Conservation (phyloP, 2,888 invertebrate species). For the Auanema sp. region DNA sequence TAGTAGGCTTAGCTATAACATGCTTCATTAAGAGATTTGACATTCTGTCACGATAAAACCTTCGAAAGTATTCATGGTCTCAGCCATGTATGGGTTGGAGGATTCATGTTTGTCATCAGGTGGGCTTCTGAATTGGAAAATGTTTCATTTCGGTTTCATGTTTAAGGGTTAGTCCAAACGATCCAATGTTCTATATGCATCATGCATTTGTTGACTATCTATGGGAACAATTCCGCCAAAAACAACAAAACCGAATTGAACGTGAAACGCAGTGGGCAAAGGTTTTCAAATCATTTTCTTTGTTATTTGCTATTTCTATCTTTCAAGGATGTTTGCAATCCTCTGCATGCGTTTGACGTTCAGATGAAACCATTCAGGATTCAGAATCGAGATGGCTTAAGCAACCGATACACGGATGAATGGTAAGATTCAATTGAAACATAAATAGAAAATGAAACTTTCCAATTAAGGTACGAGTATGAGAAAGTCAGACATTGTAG, state of each 20-base stretch:
- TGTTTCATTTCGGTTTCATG: neutral
- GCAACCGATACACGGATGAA: conserved; percentile 60
- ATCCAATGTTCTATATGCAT: conserved; percentile 61
- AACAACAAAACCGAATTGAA: conserved; percentile 53
- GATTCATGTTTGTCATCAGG: conserved; percentile 64
- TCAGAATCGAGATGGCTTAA: conserved; percentile 57
- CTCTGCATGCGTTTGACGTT: conserved; percentile 49
- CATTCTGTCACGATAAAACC: conserved; percentile 62
- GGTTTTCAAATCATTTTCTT: neutral
- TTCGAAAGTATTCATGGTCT: conserved; percentile 62
- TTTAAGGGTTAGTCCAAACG: conserved; percentile 47
- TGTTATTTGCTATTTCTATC: neutral
- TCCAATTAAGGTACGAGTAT: conserved; percentile 57
- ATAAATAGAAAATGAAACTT: no score
- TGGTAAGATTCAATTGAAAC: conserved; percentile 27
- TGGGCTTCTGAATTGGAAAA: conserved; percentile 15
- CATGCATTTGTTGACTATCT: conserved; percentile 60
- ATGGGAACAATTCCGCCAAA: conserved; percentile 62
- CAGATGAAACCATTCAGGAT: conserved; percentile 62
- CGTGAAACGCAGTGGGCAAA: conserved; percentile 55
- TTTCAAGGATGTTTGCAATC: conserved; percentile 54
- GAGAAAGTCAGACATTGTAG: conserved; percentile 56
- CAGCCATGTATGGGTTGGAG: conserved; percentile 63
- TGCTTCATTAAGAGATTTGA: conserved; percentile 33
- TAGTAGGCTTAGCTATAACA: neutral